Conservation (phyloP, 2,113 vertebrate species). For the Paratilapia polleni region DNA sequence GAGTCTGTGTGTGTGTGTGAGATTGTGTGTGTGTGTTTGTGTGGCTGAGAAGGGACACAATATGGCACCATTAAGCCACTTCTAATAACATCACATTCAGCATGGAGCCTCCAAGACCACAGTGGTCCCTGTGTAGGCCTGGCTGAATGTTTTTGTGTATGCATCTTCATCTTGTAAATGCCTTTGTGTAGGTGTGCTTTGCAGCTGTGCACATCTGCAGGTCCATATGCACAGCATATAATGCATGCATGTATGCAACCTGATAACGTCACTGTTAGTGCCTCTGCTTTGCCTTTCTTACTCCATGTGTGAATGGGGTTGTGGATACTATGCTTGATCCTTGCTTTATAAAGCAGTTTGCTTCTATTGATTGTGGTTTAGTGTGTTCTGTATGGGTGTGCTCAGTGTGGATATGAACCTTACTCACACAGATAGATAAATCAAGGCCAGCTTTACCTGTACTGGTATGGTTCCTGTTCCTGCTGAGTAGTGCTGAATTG, state of each 20-base stretch:
- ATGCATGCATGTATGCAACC: background rate
- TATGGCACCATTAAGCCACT: slow-evolving; percentile 83
- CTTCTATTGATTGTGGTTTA: background rate
- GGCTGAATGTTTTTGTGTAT: slow-evolving; percentile 1
- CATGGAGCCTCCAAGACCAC: slow-evolving; percentile 58
- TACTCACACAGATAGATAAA: background rate
- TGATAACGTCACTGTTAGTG: background rate
- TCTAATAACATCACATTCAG: slow-evolving; percentile 80
- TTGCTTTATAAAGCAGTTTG: background rate
- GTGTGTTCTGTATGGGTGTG: background rate
- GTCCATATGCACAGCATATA: background rate
- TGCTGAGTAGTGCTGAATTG: background rate
- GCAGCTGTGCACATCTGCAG: background rate
- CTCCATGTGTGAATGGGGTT: background rate
- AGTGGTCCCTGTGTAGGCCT: slow-evolving; percentile 23
- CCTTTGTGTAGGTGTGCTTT: background rate
- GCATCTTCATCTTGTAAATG: background rate
- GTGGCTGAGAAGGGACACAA: slow-evolving; percentile 60
- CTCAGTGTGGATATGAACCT: background rate
- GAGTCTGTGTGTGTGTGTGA: slow-evolving; percentile 5
- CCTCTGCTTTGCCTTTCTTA: background rate
- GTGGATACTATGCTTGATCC: background rate
- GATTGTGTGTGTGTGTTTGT: slow-evolving; percentile 24
- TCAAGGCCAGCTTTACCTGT: too few species aligned
- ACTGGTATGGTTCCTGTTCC: background rate